phyloP scores from a whole-genome alignment of 2,797 vertebrate genomes.

The Phrynocephalus forsythii region DNA sequence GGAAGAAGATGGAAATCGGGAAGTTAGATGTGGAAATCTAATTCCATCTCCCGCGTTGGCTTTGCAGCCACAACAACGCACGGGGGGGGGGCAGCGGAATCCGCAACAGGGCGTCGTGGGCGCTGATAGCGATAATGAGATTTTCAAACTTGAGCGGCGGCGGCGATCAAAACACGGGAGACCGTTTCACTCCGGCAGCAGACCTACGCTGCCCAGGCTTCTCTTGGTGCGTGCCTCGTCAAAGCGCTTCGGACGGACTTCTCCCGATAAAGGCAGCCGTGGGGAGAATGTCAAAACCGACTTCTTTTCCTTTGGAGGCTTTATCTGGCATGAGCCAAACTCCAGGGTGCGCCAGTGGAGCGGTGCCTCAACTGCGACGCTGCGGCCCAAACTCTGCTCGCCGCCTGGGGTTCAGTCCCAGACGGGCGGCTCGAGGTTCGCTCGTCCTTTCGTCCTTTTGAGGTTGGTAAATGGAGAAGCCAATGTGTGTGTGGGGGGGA shows the following conservation, averaged over 20 bases:
- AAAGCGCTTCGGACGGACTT: background rate
- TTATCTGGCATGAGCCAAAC: background rate
- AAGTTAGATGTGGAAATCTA: slow-evolving; percentile 52
- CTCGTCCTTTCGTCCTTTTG: no score
- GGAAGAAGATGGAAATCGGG: slow-evolving; percentile 40
- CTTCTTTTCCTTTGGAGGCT: background rate
- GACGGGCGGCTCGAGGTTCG: no score
- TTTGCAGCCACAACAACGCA: slow-evolving; percentile 4
- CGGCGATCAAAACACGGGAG: background rate
- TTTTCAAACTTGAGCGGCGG: slow-evolving; percentile 15
- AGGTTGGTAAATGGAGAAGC: no score
- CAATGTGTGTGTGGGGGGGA: no score
- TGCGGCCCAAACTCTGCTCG: no score
- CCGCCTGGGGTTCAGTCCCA: no score
- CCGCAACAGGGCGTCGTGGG: slow-evolving; percentile 37
- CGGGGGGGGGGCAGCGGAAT: slow-evolving; percentile 34
- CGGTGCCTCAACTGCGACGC: no score
- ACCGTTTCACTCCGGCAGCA: no score
- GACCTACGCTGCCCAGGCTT: no score
- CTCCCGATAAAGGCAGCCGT: background rate
- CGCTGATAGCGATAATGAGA: slow-evolving; percentile 35
- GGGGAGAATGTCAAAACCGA: slow-evolving; percentile 2
- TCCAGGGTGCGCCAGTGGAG: no score
- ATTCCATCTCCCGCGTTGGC: slow-evolving; percentile 38
- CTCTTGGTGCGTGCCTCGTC: background rate